Evolutionary conservation across 2,888 invertebrate species (phyloP), one percentile per base, ranked within the genome.

Genomic region (Heliconius erato): DNA sequence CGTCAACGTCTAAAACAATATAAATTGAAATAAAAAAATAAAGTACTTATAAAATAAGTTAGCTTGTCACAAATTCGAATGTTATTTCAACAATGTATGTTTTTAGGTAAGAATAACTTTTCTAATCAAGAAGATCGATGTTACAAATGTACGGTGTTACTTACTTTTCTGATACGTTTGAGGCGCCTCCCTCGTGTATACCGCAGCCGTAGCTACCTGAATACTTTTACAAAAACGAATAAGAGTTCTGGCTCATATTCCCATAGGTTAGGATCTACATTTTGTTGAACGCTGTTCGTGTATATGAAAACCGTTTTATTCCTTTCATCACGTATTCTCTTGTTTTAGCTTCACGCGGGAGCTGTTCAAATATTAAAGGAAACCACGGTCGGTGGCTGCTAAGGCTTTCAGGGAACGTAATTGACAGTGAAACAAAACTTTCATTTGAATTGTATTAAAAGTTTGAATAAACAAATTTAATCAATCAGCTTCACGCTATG

Each of bases 291-390:
- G 26, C 54, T 54, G n/a, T 76, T 76, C 82, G 49, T 81, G 79
- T 82, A 84, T 79, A 76, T 81, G 69, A 76, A 76, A 84, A 79
- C 65, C 28, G 71, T 71, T 84, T 74, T 40, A 79, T 49, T 78
- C 67, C 63, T 84, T 80, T 74, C 74, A 80, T 82, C 71, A 32
- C 74, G 72, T 80, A 82, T 82, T 84, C 82, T 59, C 76, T 82
- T 82, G 79, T 81, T 76, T 80, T 72, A 59, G 74, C 79, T 65
- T 49, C 65, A 67, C 74, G 71, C 82, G 65, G 82, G 79, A 63
- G 79, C 80, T 82, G 63, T 79, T 84, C 67, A 83, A 84, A 84
- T 84, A 84, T 82, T 84, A 74, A 84, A 80, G 40, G 79, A 72
- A 16, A 74, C 74, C 65, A 32, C 68, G 65, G 49, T 63, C 63